Percentiles rank a stretch among this genome's conserved stretches.
phyloP scores from a whole-genome alignment of 2,888 invertebrate species.

The Lampropteryx suffumata region DNA sequence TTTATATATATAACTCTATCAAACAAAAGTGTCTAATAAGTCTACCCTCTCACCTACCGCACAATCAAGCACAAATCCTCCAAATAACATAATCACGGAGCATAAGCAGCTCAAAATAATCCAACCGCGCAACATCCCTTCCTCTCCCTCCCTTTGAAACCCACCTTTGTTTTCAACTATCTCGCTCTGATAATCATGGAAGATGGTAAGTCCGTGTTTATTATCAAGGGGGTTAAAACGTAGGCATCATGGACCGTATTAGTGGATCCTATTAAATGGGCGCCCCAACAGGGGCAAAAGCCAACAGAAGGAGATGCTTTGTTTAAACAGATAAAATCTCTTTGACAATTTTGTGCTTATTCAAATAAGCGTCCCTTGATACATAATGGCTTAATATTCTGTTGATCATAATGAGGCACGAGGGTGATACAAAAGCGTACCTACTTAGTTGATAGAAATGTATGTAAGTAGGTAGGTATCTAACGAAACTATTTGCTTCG shows the following conservation, averaged over 20 bases:
- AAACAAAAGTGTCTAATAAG: slow-evolving; percentile 18
- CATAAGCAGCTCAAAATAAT: slow-evolving; percentile 63
- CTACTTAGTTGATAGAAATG: slow-evolving; percentile 31
- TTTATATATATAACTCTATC: neutral
- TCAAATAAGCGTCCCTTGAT: slow-evolving; percentile 77
- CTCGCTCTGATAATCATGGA: slow-evolving; percentile 30
- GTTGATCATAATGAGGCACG: slow-evolving; percentile 43
- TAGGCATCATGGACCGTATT: slow-evolving; percentile 73
- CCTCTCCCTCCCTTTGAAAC: slow-evolving; percentile 23
- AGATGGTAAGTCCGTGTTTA: slow-evolving; percentile 53
- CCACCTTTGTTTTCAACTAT: slow-evolving; percentile 29
- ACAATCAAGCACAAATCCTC: slow-evolving; percentile 31
- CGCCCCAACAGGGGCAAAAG: slow-evolving; percentile 67
- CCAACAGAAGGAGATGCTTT: slow-evolving; percentile 78
- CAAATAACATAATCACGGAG: slow-evolving; percentile 45
- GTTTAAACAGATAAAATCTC: slow-evolving; percentile 82
- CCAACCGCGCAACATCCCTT: slow-evolving; percentile 53
- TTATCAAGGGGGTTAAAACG: slow-evolving; percentile 73
- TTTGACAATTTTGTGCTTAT: slow-evolving; percentile 82
- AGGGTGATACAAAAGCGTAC: slow-evolving; percentile 25
- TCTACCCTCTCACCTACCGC: slow-evolving; percentile 20
- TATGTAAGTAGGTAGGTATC: too few species aligned
- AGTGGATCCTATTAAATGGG: slow-evolving; percentile 76
- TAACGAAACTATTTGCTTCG: too few species aligned
- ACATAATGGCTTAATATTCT: slow-evolving; percentile 72